phyloP scores from a whole-genome alignment of 2,888 invertebrate species.

The Drosophila pseudotalamancana region DNA sequence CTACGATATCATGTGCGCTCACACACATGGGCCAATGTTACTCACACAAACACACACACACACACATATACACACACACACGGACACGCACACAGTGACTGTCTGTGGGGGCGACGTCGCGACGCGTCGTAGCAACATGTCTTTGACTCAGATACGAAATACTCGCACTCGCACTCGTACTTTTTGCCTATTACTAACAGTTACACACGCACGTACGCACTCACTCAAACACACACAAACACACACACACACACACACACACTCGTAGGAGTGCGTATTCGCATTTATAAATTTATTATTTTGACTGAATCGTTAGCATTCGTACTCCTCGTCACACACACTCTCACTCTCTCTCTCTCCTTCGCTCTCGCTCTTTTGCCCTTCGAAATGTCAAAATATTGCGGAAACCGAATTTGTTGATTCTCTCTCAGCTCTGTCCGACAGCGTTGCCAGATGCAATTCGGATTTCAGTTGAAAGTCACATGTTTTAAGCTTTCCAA shows the following conservation, averaged over 20 bases:
- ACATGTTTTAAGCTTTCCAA: constrained; percentile 41
- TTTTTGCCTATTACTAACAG: constrained; percentile 16
- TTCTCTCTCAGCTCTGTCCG: not conserved
- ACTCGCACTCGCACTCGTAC: constrained; percentile 31
- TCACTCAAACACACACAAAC: constrained; percentile 1
- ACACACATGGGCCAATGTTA: constrained; percentile 13
- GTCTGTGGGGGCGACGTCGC: constrained; percentile 6
- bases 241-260: not conserved
- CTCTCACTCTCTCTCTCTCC: constrained; percentile 6
- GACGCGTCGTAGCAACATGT: constrained; percentile 65
- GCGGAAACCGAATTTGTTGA: constrained; percentile 46
- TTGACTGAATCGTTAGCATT: constrained; percentile 33
- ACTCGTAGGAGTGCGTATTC: not conserved
- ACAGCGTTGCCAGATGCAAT: constrained; percentile 27
- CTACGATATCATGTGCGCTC: constrained; percentile 52
- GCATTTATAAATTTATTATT: constrained; percentile 62
- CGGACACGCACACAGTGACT: not conserved
- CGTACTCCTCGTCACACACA: not conserved
- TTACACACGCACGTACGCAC: constrained; percentile 17
- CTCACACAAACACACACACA: constrained; percentile 15
- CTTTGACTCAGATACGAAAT: constrained; percentile 53
- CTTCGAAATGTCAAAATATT: constrained; percentile 78
- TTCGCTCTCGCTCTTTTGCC: constrained; percentile 57
- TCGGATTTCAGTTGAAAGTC: constrained; percentile 18
- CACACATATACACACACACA: constrained; percentile 1